These are phyloP conservation scores for Phoxinus phoxinus DNA, from an alignment of 2,113 vertebrate species.

Conservation along the genomic window DNA sequence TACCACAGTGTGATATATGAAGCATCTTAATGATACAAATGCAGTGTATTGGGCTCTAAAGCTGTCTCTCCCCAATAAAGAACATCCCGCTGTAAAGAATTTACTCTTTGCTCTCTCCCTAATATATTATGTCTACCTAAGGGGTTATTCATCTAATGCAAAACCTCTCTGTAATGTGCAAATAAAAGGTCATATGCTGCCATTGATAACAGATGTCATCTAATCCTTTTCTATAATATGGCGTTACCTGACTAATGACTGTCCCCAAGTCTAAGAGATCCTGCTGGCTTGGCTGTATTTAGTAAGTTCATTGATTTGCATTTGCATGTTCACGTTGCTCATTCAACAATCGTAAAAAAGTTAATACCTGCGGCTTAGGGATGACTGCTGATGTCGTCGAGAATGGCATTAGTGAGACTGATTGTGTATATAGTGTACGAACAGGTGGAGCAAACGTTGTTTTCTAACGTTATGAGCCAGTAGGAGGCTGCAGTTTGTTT, in stretches of 20 bases:
- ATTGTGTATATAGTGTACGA: not conserved
- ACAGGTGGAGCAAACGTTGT: conserved; percentile 18
- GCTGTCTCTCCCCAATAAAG: conserved; percentile 1
- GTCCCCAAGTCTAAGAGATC: conserved; percentile 2
- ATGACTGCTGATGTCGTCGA: conserved; percentile 9
- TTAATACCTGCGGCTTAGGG: not conserved
- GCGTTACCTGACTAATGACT: conserved; percentile 21
- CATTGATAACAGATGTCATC: not conserved
- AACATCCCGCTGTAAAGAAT: conserved; percentile 26
- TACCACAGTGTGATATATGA: conserved; percentile 11
- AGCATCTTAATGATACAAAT: not conserved
- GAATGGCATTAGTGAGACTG: conserved; percentile 5
- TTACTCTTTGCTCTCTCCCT: conserved; percentile 33
- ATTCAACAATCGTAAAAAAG: not conserved
- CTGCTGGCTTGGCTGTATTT: conserved; percentile 6
- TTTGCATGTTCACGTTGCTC: conserved; percentile 13
- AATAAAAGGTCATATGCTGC: conserved; percentile 6
- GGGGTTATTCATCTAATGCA: conserved; percentile 3
- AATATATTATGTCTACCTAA: not conserved
- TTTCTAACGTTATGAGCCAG: conserved; percentile 2
- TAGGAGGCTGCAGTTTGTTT: conserved; percentile 8
- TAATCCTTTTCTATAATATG: conserved; percentile 4
- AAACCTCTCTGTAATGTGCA: conserved; percentile 14
- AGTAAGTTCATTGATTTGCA: conserved; percentile 6
- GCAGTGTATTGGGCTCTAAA: conserved; percentile 1